Conservation (phyloP, 2,888 invertebrate species). For the Poecilobothrus nobilitatus region DNA sequence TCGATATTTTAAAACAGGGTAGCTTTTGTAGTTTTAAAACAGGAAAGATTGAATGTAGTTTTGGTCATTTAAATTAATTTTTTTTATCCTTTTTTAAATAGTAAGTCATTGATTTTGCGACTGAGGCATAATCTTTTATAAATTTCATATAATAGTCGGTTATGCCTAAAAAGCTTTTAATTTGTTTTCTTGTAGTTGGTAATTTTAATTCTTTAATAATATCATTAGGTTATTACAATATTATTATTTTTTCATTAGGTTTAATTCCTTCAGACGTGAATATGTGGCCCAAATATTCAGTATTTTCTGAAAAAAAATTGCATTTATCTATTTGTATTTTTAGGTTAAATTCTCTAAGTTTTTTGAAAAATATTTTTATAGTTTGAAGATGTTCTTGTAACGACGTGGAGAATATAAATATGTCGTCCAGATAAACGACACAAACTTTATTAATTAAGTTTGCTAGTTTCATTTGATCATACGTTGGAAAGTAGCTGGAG, state of each 20-base stretch:
- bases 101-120: no score
- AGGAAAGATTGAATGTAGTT: no score
- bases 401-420: not conserved
- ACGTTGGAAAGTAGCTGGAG: not conserved
- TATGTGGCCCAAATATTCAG: not conserved
- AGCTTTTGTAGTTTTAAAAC: conserved; percentile 17
- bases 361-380: no score
- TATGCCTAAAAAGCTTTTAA: conserved; percentile 22
- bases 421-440: not conserved
- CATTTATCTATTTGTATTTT: no score
- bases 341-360: no score
- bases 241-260: conserved; percentile 28
- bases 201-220: conserved; percentile 18
- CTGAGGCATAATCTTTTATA: no score
- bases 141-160: no score
- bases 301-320: not conserved
- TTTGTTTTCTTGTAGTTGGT: conserved; percentile 15
- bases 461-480: not conserved
- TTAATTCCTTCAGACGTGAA: conserved; percentile 26
- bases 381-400: not conserved
- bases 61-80: no score
- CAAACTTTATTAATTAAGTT: not conserved
- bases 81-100: no score
- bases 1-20: no score
- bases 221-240: no score